Evolutionary conservation across 2,888 invertebrate species (phyloP).

Genomic region (Cistogaster globosa): DNA sequence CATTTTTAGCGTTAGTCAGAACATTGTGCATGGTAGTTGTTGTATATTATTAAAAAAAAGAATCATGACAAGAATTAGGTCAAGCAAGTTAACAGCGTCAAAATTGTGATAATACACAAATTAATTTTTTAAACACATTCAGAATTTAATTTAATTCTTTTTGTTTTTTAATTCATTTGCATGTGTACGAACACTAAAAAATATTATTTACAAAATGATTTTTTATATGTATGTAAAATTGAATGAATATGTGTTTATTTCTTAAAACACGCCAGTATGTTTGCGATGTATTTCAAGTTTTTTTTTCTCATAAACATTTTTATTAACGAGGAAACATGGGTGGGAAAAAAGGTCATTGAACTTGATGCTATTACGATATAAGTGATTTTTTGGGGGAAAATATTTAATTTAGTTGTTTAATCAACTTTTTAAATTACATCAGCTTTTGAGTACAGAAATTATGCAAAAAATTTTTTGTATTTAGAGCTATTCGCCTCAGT

Average conservation of each 20-base stretch:
- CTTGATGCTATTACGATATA: conserved; percentile 24
- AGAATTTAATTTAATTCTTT: background rate
- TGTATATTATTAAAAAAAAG: conserved; percentile 11
- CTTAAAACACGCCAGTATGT: background rate
- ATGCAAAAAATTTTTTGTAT: too few species aligned
- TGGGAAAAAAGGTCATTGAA: conserved; percentile 54
- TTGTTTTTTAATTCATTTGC: conserved; percentile 9
- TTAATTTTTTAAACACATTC: conserved; percentile 21
- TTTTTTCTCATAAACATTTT: background rate
- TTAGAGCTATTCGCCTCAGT: too few species aligned
- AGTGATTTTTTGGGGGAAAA: conserved; percentile 7
- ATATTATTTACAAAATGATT: conserved; percentile 26
- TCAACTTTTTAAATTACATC: background rate
- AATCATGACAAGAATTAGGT: conserved; percentile 67
- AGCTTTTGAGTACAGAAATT: background rate
- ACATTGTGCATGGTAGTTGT: background rate
- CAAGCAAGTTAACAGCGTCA: conserved; percentile 64
- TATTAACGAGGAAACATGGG: conserved; percentile 2
- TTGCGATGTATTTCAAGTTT: background rate
- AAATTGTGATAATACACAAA: conserved; percentile 61
- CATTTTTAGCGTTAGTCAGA: too few species aligned
- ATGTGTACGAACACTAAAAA: conserved; percentile 11
- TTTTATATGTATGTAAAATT: background rate
- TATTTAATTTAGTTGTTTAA: background rate
- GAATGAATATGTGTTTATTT: conserved; percentile 9